Evolutionary conservation across 2,797 vertebrate species (phyloP), one percentile per base, ranked within the genome.

Genomic region (Hipposideros larvatus): DNA sequence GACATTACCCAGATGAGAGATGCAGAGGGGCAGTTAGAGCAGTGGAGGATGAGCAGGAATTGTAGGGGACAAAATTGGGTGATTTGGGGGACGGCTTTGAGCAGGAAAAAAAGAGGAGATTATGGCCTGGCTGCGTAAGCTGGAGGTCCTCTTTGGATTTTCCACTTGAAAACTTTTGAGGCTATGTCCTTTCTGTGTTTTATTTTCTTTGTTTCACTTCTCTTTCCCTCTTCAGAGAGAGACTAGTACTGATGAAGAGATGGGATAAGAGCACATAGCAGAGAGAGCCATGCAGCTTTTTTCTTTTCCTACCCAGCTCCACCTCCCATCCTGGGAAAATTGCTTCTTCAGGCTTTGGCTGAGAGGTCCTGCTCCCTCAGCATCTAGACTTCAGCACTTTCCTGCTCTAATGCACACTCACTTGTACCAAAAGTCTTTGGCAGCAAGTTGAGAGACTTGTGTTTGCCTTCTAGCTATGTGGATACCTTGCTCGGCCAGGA

Each of bases 201-300:
- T 43, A 0, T 73, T 95, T 96, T 88, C 46, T 65, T 82, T 82
- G 41, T 92, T 89, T 75, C 22, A 74, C 46, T 70, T 34, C 21
- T 77, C 31, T 37, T 80, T 85, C 79, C 46, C 26, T 78, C 65
- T 96, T 94, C 65, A 88, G 71, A 95, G 74, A 75, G 37, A 87
- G 65, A 37, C 59, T 63, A 34, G 41, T 70, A 28, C 24, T 63
- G 37, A 19, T 74, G 65, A 90, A 57, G 55, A 88, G 46, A 68
- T 41, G 28, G 43, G 85, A 28, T 53, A 78, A 53, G 77, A 90
- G 55, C 73, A 74, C 41, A 34, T 7, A 43, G 78, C 70, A 57
- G 41, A 65, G 71, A 71, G 78, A 74, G 48, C 48, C 61, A 9
- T 31, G 8, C 1, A 9, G 26, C 34, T 71, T 78, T 37, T 48